Evolutionary conservation across 1,140 invertebrate species (phyloP).

Genomic region (Linepithema humile): DNA sequence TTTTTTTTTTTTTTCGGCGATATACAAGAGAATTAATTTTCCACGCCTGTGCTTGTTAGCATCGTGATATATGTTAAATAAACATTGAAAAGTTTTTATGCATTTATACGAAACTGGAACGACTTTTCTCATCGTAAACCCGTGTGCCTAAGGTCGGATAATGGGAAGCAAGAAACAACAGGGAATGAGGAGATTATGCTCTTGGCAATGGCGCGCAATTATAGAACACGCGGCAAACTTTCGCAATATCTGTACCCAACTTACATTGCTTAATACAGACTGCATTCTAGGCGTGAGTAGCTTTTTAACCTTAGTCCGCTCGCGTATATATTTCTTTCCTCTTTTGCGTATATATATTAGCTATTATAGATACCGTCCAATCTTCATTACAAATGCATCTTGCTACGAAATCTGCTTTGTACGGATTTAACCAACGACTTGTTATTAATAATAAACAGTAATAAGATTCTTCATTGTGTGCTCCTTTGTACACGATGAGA

Average conservation of each 20-base stretch:
- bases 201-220: slow-evolving; percentile 46
- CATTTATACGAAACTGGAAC: slow-evolving; percentile 35
- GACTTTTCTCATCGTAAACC: slow-evolving; percentile 5
- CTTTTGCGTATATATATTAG: slow-evolving; percentile 23
- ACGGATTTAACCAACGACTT: slow-evolving; percentile 4
- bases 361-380: background rate
- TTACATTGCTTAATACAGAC: slow-evolving; percentile 55
- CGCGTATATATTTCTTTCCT: background rate
- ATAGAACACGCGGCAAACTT: slow-evolving; percentile 52
- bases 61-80: slow-evolving; percentile 18
- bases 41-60: background rate
- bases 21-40: background rate
- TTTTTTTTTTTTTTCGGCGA: too few species aligned
- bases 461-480: too few species aligned
- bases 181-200: slow-evolving; percentile 40
- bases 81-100: slow-evolving; percentile 45
- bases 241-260: slow-evolving; percentile 57
- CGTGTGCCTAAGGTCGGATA: slow-evolving; percentile 34
- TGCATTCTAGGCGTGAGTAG: slow-evolving; percentile 40
- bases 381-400: background rate
- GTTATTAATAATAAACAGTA: background rate
- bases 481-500: background rate
- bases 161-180: slow-evolving; percentile 48
- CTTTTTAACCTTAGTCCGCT: slow-evolving; percentile 29
- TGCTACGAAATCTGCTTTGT: background rate